phyloP scores from a whole-genome alignment of 2,888 invertebrate species.

The Eupithecia exiguata region DNA sequence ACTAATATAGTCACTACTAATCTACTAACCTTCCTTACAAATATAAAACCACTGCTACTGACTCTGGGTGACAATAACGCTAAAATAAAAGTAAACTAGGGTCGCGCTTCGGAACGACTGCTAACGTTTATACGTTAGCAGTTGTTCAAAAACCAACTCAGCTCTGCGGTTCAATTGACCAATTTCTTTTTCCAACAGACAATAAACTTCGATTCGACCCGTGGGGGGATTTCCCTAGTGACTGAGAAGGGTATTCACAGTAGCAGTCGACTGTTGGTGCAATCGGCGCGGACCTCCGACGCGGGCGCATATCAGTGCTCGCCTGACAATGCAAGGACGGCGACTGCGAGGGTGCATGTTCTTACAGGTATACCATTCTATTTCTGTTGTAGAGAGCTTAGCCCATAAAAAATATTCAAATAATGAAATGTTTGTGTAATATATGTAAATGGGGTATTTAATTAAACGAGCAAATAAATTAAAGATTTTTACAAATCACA shows the following conservation, averaged over 20 bases:
- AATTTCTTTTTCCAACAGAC: slow-evolving; percentile 76
- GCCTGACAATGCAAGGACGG: slow-evolving; percentile 92
- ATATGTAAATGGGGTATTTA: background rate
- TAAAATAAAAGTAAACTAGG: slow-evolving; percentile 8
- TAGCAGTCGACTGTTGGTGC: slow-evolving; percentile 91
- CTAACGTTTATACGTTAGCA: slow-evolving; percentile 1
- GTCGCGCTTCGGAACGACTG: background rate
- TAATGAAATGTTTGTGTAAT: background rate
- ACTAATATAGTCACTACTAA: background rate
- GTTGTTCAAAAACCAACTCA: background rate
- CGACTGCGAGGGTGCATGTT: slow-evolving; percentile 92
- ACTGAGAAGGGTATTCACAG: slow-evolving; percentile 93
- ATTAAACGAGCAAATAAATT: no score
- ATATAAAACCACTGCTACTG: background rate
- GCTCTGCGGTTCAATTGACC: background rate
- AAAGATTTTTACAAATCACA: no score
- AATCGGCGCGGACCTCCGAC: slow-evolving; percentile 90
- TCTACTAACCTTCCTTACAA: background rate
- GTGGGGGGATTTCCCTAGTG: slow-evolving; percentile 93
- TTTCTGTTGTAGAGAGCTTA: background rate
- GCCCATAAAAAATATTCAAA: background rate
- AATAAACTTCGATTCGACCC: slow-evolving; percentile 95
- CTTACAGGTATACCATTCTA: slow-evolving; percentile 86
- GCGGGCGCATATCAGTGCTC: slow-evolving; percentile 93
- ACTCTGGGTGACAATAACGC: slow-evolving; percentile 4